Conservation (phyloP, 23 tunicate genomes). For the Phallusia fumigata region DNA sequence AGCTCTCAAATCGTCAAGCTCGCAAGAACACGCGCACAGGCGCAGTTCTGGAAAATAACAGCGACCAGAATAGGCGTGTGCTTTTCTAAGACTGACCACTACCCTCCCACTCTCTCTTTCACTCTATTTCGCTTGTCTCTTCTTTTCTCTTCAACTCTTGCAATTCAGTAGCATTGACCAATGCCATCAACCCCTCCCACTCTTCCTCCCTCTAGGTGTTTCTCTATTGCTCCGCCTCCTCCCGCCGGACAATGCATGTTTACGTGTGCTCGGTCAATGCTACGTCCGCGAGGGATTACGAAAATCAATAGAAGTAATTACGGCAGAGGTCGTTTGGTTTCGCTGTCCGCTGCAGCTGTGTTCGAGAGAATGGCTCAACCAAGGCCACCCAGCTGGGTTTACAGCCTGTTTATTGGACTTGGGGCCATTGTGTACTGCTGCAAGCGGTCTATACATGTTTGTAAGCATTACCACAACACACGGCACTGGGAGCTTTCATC, state of each 20-base stretch:
- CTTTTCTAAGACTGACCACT: not conserved
- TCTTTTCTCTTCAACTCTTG: too few relatives aligned
- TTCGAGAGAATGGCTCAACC: not conserved
- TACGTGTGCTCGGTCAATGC: constrained; percentile 8
- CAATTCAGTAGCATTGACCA: too few relatives aligned
- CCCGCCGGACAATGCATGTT: not conserved
- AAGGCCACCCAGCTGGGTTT: not conserved
- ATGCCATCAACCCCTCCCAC: not conserved
- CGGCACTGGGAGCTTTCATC: too few relatives aligned
- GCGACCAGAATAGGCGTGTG: not conserved
- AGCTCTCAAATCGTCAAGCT: not conserved
- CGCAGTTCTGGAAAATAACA: constrained; percentile 3
- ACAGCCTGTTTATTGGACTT: not conserved
- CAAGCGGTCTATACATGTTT: too few relatives aligned
- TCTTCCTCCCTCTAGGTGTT: not conserved
- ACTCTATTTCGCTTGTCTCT: too few relatives aligned
- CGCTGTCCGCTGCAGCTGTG: not conserved
- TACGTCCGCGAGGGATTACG: constrained; percentile 5
- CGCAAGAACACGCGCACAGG: not conserved
- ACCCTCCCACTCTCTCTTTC: not conserved
- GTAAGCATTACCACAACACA: too few relatives aligned
- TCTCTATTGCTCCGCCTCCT: not conserved
- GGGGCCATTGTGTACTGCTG: not conserved
- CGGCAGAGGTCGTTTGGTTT: constrained; percentile 9
- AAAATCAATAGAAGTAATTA: constrained; percentile 7